Percentiles rank a stretch among this genome's conserved stretches.
Evolutionary conservation across 2,888 invertebrate species (phyloP).

Genomic region (Papilio protenor): DNA sequence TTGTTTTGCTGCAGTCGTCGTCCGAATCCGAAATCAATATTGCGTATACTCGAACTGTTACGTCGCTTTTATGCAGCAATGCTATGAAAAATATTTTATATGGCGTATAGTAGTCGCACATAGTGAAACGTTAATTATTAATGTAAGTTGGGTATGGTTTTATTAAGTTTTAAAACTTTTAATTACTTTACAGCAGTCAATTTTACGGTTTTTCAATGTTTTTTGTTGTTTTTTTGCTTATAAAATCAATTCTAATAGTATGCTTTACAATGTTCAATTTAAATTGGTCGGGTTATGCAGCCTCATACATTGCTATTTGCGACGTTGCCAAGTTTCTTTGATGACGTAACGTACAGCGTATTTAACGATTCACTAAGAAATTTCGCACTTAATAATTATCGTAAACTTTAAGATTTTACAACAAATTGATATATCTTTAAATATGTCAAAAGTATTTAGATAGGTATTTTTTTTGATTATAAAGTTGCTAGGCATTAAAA

Average conservation of each 20-base stretch:
- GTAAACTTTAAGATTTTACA: slow-evolving; percentile 20
- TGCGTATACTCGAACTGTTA: slow-evolving; percentile 78
- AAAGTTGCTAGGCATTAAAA: neutral
- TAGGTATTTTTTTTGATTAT: neutral
- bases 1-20: slow-evolving; percentile 78
- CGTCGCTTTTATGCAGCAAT: slow-evolving; percentile 82
- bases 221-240: slow-evolving; percentile 4
- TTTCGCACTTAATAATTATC: slow-evolving; percentile 44
- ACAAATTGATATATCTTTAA: too few species aligned
- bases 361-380: slow-evolving; percentile 38
- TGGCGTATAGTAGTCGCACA: slow-evolving; percentile 84
- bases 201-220: neutral
- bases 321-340: slow-evolving; percentile 53
- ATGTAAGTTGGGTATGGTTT: slow-evolving; percentile 77
- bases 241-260: slow-evolving; percentile 13
- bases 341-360: slow-evolving; percentile 53
- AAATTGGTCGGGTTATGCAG: slow-evolving; percentile 67
- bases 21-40: slow-evolving; percentile 75
- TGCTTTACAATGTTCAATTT: slow-evolving; percentile 47
- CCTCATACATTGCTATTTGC: slow-evolving; percentile 60
- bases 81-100: slow-evolving; percentile 83
- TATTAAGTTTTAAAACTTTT: neutral
- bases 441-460: neutral
- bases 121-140: slow-evolving; percentile 83
- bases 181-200: neutral